Percentiles rank a stretch among this genome's conserved stretches.
Conservation (phyloP, 2,888 invertebrate species). For the Noctua janthina region DNA sequence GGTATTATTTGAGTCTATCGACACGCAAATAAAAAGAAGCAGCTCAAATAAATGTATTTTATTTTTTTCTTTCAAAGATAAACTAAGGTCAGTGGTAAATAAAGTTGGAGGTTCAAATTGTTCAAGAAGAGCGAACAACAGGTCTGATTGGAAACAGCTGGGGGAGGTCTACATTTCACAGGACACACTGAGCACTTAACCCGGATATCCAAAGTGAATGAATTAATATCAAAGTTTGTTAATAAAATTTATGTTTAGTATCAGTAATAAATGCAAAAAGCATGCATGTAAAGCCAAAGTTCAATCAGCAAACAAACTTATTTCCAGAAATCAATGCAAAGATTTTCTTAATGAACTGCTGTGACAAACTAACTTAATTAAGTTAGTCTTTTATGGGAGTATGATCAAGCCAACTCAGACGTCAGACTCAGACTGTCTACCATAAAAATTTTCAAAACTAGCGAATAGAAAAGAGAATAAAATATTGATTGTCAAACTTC, state of each 20-base stretch:
- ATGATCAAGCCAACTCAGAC: neutral
- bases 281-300: neutral
- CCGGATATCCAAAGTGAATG: neutral
- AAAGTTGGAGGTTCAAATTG: neutral
- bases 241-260: neutral
- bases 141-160: neutral
- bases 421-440: neutral
- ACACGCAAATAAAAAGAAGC: too few species aligned
- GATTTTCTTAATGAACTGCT: neutral
- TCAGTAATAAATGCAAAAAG: neutral
- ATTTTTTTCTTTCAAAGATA: neutral
- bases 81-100: neutral
- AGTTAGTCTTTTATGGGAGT: neutral
- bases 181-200: neutral
- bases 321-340: neutral
- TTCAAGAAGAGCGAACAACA: neutral
- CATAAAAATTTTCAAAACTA: neutral
- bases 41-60: neutral
- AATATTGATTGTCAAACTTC: slow-evolving; percentile 31
- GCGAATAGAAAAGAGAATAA: slow-evolving; percentile 4
- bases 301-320: neutral
- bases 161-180: neutral
- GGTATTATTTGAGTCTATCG: too few species aligned
- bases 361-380: neutral
- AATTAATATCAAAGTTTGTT: neutral